Conservation (phyloP, 1,140 invertebrate genomes). For the Cepaea nemoralis region DNA sequence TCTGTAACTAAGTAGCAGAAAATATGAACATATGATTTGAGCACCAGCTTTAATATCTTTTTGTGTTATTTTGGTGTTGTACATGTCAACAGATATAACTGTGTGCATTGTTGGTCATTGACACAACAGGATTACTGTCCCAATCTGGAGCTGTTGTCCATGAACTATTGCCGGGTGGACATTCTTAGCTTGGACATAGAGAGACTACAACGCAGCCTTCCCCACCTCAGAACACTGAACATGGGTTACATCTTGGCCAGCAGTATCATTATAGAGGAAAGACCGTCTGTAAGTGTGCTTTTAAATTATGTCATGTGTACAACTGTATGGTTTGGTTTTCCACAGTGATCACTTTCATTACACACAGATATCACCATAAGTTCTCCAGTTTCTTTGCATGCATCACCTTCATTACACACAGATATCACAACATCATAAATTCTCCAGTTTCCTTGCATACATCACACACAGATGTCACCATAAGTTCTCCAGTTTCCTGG, state of each 20-base stretch:
- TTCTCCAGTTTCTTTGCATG: too few species aligned
- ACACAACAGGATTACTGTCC: neutral
- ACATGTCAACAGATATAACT: neutral
- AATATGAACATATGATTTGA: too few species aligned
- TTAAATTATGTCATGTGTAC: neutral
- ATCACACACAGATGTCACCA: too few species aligned
- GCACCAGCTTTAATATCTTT: too few species aligned
- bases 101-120: neutral
- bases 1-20: too few species aligned
- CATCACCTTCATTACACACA: too few species aligned
- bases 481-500: too few species aligned
- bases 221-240: conserved; percentile 7
- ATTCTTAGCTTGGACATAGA: conserved; percentile 3
- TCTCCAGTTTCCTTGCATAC: too few species aligned
- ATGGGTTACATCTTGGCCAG: conserved; percentile 26
- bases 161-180: conserved; percentile 22
- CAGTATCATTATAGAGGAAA: conserved; percentile 23
- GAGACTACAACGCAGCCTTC: conserved; percentile 15
- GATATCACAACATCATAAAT: too few species aligned
- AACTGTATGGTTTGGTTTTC: too few species aligned
- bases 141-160: conserved; percentile 6
- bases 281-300: conserved; percentile 18
- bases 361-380: too few species aligned
- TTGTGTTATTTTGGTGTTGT: neutral
- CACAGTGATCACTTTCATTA: too few species aligned